Base-by-base conservation (phyloP, 2,888 invertebrate genomes). In the Lasioglossum oenotherae region DNA sequence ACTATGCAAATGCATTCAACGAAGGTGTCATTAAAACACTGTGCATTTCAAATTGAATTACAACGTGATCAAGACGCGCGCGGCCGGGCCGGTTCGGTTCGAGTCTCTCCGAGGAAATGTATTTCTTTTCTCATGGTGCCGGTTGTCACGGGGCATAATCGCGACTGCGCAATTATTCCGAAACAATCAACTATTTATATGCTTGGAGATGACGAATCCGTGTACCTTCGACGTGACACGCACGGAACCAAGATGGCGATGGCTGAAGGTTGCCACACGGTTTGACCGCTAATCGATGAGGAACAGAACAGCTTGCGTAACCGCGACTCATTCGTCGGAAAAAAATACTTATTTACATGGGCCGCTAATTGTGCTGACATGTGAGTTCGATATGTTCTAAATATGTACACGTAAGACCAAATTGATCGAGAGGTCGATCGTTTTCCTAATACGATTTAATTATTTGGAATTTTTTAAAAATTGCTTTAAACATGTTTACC, bases 221-320 rank as follows among this genome's bases (percentile, higher is more conserved):
- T 81, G 74, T 57, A 72, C 57, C 38, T 69, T 44, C 16, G 27
- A 27, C 23, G 67, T 69, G 60, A 76, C 79, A 75, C 60, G 27
- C 71, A n/a, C 57, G 71, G 74, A 78, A 80, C 60, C 69, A 73
- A 74, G 49, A 81, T 64, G 78, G 53, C 77, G 69, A 31, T 57
- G 44, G 1, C 41, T 46, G 82, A 89, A 87, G 84, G 87, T 57
- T 87, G 77, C 60, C 38, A 19, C 67, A 74, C 44, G 74, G 27
- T 74, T 72, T 38, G 79, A 79, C 79, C 74, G 83, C 71, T 86
- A 83, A 87, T 87, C 87, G 83, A 83, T 83, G 78, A 80, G 75
- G 82, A 83, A 87, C 80, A 74, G 53, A 64, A 77, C 53, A n/a
- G 44, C 80, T 87, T 89, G 80, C 85, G 81, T 89, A 85, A 87